phyloP scores from a whole-genome alignment of 2,888 invertebrate genomes.

The Microplitis deprimator region DNA sequence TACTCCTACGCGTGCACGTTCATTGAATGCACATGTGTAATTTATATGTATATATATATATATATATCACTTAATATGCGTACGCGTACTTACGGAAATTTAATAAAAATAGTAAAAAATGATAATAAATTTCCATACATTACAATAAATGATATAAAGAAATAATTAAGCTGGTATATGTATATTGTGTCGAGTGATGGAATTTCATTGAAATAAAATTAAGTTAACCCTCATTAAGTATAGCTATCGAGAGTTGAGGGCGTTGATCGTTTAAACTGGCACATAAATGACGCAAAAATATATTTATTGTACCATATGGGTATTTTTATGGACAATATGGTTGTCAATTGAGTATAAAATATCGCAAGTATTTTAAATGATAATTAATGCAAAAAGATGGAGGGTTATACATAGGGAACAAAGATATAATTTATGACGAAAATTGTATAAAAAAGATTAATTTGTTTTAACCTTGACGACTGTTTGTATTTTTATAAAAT shows the following conservation, averaged over 20 bases:
- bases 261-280: constrained; percentile 63
- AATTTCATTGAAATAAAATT: too few species aligned
- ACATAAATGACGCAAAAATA: constrained; percentile 56
- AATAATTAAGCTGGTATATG: too few species aligned
- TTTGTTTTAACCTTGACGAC: too few species aligned
- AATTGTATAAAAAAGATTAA: too few species aligned
- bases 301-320: constrained; percentile 45
- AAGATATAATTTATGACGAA: too few species aligned
- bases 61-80: not conserved
- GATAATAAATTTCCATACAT: not conserved
- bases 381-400: not conserved
- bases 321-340: constrained; percentile 56
- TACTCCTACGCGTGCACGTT: not conserved
- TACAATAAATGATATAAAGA: too few species aligned
- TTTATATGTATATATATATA: not conserved
- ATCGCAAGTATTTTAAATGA: constrained; percentile 24
- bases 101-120: not conserved
- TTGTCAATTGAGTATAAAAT: constrained; percentile 46
- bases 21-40: not conserved
- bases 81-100: not conserved
- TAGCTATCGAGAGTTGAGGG: constrained; percentile 39
- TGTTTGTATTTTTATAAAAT: too few species aligned
- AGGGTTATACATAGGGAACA: not conserved
- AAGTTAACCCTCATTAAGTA: too few species aligned
- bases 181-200: too few species aligned